These are phyloP conservation scores for Augiades crinisus DNA, from an alignment of 2,888 invertebrate genomes.

Conservation along the genomic window DNA sequence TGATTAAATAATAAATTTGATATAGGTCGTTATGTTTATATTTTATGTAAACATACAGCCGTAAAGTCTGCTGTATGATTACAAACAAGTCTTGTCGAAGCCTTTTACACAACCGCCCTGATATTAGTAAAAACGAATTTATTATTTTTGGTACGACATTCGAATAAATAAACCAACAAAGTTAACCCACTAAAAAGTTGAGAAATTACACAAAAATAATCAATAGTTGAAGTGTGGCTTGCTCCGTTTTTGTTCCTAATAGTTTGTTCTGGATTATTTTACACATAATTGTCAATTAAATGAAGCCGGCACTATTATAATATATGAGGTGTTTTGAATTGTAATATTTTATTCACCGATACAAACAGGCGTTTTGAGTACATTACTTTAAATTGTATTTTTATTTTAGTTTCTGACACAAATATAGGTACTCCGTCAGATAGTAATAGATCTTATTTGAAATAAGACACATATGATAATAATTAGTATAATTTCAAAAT, in stretches of 20 bases:
- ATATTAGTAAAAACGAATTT: conserved; percentile 74
- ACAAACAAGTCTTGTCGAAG: conserved; percentile 65
- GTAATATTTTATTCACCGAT: conserved; percentile 60
- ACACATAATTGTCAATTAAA: conserved; percentile 73
- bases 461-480: too few species aligned
- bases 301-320: conserved; percentile 55
- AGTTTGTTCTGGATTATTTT: conserved; percentile 62
- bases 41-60: conserved; percentile 62
- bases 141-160: conserved; percentile 65
- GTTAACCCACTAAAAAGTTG: background rate
- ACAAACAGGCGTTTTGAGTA: conserved; percentile 80
- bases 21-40: conserved; percentile 79
- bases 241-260: conserved; percentile 70
- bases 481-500: too few species aligned
- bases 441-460: too few species aligned
- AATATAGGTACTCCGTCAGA: too few species aligned
- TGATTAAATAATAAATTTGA: conserved; percentile 78
- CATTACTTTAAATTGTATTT: conserved; percentile 87
- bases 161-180: conserved; percentile 27
- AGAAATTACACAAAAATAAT: conserved; percentile 35
- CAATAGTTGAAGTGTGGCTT: conserved; percentile 50
- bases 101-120: conserved; percentile 75
- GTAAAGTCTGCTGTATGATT: conserved; percentile 59
- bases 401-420: conserved; percentile 89
- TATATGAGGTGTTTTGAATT: conserved; percentile 55